Conservation (phyloP, 1,140 invertebrate species). For the Tribolium castaneum region DNA sequence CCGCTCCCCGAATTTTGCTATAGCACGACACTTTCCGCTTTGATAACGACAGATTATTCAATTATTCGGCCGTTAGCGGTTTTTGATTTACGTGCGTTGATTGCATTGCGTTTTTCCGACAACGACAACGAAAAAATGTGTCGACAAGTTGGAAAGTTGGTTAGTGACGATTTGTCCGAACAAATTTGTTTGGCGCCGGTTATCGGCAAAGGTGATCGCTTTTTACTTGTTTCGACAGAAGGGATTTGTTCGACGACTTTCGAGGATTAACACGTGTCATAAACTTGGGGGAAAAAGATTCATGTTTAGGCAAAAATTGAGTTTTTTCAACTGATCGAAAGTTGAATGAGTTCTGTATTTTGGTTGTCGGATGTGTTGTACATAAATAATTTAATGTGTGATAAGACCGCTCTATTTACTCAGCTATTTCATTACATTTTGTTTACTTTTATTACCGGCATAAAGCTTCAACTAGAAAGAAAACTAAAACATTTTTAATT, state of each 20-base stretch:
- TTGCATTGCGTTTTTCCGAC: conserved; percentile 18
- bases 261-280: background rate
- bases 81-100: conserved; percentile 36
- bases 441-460: no score
- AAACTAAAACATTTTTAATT: no score
- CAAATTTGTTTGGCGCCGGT: background rate
- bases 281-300: background rate
- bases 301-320: no score
- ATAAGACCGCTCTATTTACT: no score
- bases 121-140: conserved; percentile 20
- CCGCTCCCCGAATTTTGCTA: conserved; percentile 41
- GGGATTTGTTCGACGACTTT: background rate
- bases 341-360: no score
- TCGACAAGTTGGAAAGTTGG: conserved; percentile 18
- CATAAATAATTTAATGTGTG: no score
- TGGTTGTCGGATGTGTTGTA: no score
- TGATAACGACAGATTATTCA: conserved; percentile 47
- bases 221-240: background rate
- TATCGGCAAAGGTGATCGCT: background rate
- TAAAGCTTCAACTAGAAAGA: no score
- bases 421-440: no score
- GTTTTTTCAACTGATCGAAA: no score
- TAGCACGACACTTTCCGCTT: conserved; percentile 46
- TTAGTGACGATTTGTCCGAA: background rate
- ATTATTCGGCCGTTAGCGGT: conserved; percentile 45